Conservation (phyloP, 2,888 invertebrate species). For the Didymodactylos carnosus region DNA sequence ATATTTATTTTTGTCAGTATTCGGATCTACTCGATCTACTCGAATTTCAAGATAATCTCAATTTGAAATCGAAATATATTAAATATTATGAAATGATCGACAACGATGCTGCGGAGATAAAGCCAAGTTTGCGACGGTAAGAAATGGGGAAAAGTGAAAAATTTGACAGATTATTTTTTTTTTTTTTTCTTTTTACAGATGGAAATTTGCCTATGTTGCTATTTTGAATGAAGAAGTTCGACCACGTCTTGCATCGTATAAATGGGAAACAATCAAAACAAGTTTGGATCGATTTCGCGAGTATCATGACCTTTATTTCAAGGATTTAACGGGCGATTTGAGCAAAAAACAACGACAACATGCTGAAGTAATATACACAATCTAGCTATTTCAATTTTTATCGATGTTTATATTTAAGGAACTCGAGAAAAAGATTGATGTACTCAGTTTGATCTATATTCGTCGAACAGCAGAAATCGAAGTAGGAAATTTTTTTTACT, state of each 20-base stretch:
- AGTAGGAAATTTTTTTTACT: conserved; percentile 34
- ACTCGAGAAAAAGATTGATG: conserved; percentile 60
- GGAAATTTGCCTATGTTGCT: conserved; percentile 71
- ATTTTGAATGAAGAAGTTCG: conserved; percentile 61
- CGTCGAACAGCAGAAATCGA: conserved; percentile 72
- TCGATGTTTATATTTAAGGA: conserved; percentile 28
- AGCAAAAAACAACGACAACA: neutral
- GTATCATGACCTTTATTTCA: neutral
- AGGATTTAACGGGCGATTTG: neutral
- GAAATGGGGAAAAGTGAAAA: neutral
- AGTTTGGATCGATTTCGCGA: neutral
- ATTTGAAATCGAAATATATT: conserved; percentile 53
- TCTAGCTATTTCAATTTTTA: neutral
- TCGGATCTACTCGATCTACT: conserved; percentile 66
- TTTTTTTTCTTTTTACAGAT: conserved; percentile 43
- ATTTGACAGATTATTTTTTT: neutral
- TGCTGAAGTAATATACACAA: neutral
- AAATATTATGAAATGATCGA: conserved; percentile 54
- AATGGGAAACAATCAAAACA: conserved; percentile 61
- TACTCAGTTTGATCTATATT: conserved; percentile 72
- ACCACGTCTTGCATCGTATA: conserved; percentile 57
- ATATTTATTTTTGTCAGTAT: conserved; percentile 48
- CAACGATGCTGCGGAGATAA: conserved; percentile 41
- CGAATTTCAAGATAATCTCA: conserved; percentile 73
- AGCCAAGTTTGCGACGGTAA: conserved; percentile 40